Base-by-base conservation (phyloP, 2,113 vertebrate species). In the Micronisus gabar region DNA sequence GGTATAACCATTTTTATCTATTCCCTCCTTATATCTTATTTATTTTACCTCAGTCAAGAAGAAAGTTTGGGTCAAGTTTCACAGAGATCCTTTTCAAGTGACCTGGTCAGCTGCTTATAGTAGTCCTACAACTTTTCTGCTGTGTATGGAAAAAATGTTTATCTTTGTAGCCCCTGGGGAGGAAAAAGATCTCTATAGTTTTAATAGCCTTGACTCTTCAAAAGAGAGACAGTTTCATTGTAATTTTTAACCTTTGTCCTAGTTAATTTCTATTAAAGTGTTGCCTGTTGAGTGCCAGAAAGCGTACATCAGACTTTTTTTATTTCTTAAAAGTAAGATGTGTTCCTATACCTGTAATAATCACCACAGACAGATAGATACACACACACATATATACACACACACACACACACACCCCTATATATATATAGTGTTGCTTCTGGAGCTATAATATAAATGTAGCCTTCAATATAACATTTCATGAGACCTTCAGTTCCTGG, bases 121-220 rank as follows among this genome's bases (percentile, higher is more conserved):
- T 53, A 87, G 50, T 87, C 36, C 70, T 96, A 90, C 70, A 90
- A 68, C 41, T 90, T 85, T 91, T 80, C 78, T 93, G 45, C 32
- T 81, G 34, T 52, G 10, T 79, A 22, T 79, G 52, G 50, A 73
- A 56, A 65, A 92, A 81, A 45, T 36, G 29, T 67, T 61, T 79
- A 40, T 55, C 41, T 93, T 53, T 87, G 65, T 59, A 84, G 80
- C 10, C 50, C 67, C 29, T 83, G 63, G 70, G 62, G 52, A 59
- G 79, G 38, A 65, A 85, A 71, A 82, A 68, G 27, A 61, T 63
- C 52, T 79, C 70, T 76, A 10, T 47, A 72, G 12, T 71, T 94
- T 70, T 74, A 62, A 52, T 26, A 67, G 32, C 38, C 59, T 80
- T 76, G 56, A 25, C 43, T 61, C 63, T 67, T 86, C 29, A 34